These are phyloP conservation scores for Allobates femoralis DNA, from an alignment of 2,797 vertebrate genomes.

Conservation along the genomic window DNA sequence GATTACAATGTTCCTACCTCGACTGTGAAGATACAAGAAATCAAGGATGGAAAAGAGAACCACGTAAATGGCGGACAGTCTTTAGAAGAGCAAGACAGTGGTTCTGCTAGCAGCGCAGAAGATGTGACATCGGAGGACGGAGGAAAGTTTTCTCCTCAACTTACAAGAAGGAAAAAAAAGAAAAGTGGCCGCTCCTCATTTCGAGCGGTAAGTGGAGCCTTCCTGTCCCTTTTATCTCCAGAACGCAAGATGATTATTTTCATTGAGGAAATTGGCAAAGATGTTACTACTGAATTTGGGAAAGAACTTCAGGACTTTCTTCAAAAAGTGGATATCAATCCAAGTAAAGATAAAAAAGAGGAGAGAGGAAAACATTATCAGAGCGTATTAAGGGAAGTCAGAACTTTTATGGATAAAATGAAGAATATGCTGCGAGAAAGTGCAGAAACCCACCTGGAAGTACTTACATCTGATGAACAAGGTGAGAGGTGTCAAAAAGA, in stretches of 20 bases:
- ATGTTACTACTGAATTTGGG: conserved; percentile 80
- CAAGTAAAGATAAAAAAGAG: conserved; percentile 25
- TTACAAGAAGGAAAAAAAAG: conserved; percentile 66
- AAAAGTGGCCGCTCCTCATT: conserved; percentile 73
- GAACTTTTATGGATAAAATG: conserved; percentile 82
- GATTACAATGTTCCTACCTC: conserved; percentile 69
- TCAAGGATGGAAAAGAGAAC: conserved; percentile 21
- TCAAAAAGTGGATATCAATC: conserved; percentile 72
- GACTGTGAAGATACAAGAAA: conserved; percentile 29
- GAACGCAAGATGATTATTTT: conserved; percentile 82
- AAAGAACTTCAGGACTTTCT: conserved; percentile 84
- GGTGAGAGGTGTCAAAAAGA: conserved; percentile 71
- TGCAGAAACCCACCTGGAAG: conserved; percentile 83
- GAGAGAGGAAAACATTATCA: conserved; percentile 32
- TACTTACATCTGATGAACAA: conserved; percentile 83
- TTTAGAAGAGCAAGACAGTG: conserved; percentile 77
- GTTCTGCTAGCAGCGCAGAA: conserved; percentile 79
- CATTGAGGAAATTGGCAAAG: conserved; percentile 78
- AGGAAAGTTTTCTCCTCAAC: conserved; percentile 62
- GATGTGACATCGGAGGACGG: conserved; percentile 67
- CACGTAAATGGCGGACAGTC: conserved; percentile 65
- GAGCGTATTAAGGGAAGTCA: conserved; percentile 78
- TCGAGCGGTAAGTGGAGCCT: conserved; percentile 84
- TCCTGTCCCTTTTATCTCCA: conserved; percentile 85
- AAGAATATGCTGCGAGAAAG: conserved; percentile 79